Conservation (phyloP, 2,113 vertebrate genomes). For the Helogale parvula region DNA sequence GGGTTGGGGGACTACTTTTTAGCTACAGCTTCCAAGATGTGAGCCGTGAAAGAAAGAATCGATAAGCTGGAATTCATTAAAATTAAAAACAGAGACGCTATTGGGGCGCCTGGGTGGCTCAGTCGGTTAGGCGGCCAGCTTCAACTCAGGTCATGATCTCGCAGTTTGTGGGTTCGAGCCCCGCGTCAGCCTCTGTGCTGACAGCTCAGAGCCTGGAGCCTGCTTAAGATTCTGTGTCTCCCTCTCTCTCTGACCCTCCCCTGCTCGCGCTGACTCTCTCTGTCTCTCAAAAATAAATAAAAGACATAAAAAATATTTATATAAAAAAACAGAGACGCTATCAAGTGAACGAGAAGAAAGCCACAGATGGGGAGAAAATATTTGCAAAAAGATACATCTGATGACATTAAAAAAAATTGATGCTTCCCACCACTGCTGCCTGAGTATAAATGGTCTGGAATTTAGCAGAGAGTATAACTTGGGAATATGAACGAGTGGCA, state of each 20-base stretch:
- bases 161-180: no score
- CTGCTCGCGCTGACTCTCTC: no score
- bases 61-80: neutral
- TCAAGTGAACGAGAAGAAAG: neutral
- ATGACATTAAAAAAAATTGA: neutral
- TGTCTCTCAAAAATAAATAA: no score
- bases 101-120: no score
- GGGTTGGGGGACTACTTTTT: neutral
- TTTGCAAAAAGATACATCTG: neutral
- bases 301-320: no score
- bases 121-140: no score
- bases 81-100: neutral
- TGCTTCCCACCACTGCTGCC: slow-evolving; percentile 69
- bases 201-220: no score
- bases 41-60: neutral
- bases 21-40: neutral
- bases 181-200: no score
- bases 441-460: slow-evolving; percentile 62
- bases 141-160: no score
- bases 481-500: slow-evolving; percentile 50
- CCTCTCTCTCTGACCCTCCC: no score
- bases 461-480: slow-evolving; percentile 56
- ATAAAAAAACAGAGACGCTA: neutral
- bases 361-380: neutral
- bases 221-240: no score